phyloP scores from a whole-genome alignment of 2,888 invertebrate species.

The Plusia festucae region DNA sequence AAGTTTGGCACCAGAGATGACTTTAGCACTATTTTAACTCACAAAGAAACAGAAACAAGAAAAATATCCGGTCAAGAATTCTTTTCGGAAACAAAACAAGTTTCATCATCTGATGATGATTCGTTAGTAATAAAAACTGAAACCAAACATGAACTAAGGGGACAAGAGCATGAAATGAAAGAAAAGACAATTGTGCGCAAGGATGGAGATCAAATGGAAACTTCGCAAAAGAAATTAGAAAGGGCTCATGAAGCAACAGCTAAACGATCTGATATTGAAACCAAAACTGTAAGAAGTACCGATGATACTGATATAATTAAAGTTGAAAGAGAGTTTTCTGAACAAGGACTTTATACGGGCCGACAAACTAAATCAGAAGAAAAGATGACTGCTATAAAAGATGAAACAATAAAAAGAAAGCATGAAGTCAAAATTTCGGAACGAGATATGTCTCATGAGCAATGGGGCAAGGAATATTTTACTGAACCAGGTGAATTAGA shows the following conservation, averaged over 20 bases:
- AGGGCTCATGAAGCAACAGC: constrained; percentile 87
- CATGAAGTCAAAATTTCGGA: constrained; percentile 88
- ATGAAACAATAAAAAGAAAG: constrained; percentile 84
- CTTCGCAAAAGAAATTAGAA: constrained; percentile 86
- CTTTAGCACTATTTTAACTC: constrained; percentile 83
- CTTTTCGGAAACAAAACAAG: constrained; percentile 84
- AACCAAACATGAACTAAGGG: constrained; percentile 83
- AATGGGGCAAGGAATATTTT: constrained; percentile 89
- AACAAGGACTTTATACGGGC: constrained; percentile 84
- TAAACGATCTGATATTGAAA: constrained; percentile 84
- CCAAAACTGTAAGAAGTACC: constrained; percentile 83
- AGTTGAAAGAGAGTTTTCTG: constrained; percentile 82
- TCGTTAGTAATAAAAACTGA: constrained; percentile 84
- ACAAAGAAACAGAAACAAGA: constrained; percentile 86
- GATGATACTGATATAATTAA: constrained; percentile 82
- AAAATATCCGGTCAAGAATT: constrained; percentile 87
- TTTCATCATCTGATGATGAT: constrained; percentile 86
- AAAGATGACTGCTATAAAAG: constrained; percentile 86
- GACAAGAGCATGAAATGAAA: constrained; percentile 85
- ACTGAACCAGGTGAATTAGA: constrained; percentile 85
- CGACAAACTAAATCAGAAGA: constrained; percentile 85
- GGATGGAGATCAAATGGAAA: constrained; percentile 86
- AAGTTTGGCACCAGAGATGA: constrained; percentile 78
- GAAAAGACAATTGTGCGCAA: constrained; percentile 84
- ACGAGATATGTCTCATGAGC: constrained; percentile 86